These are phyloP conservation scores for Pelecanoides urinatrix DNA, from an alignment of 2,113 vertebrate genomes.

Conservation along the genomic window DNA sequence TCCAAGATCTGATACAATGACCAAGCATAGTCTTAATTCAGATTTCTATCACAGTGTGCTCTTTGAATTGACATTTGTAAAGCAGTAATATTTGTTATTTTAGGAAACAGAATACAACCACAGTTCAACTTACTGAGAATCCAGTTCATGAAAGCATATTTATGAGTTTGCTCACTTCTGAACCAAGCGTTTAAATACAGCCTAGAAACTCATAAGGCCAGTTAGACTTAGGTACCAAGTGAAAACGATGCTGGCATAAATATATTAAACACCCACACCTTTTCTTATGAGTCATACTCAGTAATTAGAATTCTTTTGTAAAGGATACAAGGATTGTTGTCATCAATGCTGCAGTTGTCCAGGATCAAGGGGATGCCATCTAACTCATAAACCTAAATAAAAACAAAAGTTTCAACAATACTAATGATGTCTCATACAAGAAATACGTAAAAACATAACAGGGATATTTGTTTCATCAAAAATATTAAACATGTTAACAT, in stretches of 20 bases:
- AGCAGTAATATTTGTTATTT: not conserved
- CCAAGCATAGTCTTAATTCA: not conserved
- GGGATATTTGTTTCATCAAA: not conserved
- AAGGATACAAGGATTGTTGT: conserved; percentile 99
- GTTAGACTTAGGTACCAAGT: not conserved
- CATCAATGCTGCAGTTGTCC: conserved; percentile 92
- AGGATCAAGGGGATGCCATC: conserved; percentile 91
- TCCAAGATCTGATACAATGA: not conserved
- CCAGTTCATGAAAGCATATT: not conserved
- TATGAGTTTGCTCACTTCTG: not conserved
- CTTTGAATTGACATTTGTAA: not conserved
- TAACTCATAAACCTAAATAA: conserved; percentile 83
- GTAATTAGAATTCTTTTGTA: not conserved
- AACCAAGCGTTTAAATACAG: not conserved
- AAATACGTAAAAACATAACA: accelerated
- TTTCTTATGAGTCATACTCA: not conserved
- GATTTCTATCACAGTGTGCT: not conserved
- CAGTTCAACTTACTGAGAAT: not conserved
- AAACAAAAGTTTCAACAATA: not conserved
- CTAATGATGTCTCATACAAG: not conserved
- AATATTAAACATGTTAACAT: not conserved
- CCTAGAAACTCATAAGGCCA: not conserved
- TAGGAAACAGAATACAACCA: not conserved
- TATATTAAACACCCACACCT: not conserved
- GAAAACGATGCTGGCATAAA: not conserved